phyloP scores from a whole-genome alignment of 2,797 vertebrate genomes.

The Anomalospiza imberbis region DNA sequence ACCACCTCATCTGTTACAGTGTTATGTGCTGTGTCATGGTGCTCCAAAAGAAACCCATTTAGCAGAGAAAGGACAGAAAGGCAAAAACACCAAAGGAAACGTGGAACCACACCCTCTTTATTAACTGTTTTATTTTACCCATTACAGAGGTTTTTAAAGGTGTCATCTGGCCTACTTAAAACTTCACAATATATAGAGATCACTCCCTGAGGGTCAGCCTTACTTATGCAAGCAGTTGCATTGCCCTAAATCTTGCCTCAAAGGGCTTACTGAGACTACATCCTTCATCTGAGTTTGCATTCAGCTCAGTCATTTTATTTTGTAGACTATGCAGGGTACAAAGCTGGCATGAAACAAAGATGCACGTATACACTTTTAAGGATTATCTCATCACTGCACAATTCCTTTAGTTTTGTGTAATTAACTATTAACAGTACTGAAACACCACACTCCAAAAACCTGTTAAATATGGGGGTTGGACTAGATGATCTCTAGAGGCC shows the following conservation, averaged over 20 bases:
- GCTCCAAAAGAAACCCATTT: constrained; percentile 5
- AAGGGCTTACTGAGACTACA: neutral
- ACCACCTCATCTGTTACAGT: constrained; percentile 11
- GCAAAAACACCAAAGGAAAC: neutral
- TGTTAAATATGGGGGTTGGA: neutral
- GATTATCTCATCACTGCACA: neutral
- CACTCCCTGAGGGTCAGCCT: constrained; percentile 10
- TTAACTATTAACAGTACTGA: neutral
- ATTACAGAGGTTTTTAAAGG: neutral
- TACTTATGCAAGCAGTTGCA: neutral
- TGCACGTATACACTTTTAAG: neutral
- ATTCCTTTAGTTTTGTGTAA: neutral
- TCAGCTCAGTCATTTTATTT: neutral
- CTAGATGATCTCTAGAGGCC: neutral
- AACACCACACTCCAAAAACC: neutral
- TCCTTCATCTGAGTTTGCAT: neutral
- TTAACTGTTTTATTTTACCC: neutral
- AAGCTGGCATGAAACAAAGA: neutral
- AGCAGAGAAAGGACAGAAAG: neutral
- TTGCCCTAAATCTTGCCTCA: constrained; percentile 18
- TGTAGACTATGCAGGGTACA: neutral
- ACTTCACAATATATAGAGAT: neutral
- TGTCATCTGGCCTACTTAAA: constrained; percentile 3
- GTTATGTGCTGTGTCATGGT: neutral
- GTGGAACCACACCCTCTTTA: neutral